Percentiles rank a stretch among this genome's conserved stretches.
Evolutionary conservation across 2,797 vertebrate species (phyloP).

Genomic region (Sebastes itinus): DNA sequence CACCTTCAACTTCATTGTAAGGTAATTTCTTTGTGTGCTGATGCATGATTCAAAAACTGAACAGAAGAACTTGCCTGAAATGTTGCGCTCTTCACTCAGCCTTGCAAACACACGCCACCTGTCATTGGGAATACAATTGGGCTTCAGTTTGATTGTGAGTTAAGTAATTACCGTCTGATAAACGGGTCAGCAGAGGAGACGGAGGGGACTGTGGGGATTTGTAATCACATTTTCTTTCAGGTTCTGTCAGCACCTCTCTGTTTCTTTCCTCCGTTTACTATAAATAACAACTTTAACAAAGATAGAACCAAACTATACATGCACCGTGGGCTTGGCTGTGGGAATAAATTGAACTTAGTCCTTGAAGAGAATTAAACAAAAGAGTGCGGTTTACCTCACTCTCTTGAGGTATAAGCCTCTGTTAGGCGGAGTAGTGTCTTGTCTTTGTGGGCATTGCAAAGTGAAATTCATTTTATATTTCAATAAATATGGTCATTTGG

Average conservation of each 20-base stretch:
- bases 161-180: slow-evolving; percentile 15
- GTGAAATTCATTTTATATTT: neutral
- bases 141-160: neutral
- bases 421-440: neutral
- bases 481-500: neutral
- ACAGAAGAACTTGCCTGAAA: neutral
- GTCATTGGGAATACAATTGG: neutral
- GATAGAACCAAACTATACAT: neutral
- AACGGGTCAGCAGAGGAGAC: slow-evolving; percentile 15
- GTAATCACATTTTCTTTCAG: slow-evolving; percentile 19
- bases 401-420: neutral
- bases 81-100: neutral
- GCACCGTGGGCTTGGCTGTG: neutral
- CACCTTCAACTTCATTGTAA: neutral
- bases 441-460: neutral
- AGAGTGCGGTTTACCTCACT: neutral
- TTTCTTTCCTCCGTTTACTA: neutral
- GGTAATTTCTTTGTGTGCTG: neutral
- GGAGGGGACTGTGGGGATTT: slow-evolving; percentile 1
- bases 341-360: neutral
- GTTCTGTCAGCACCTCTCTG: slow-evolving; percentile 21
- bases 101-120: neutral
- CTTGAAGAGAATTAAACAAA: neutral
- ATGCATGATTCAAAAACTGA: neutral
- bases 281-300: slow-evolving; percentile 9